Evolutionary conservation across 1,140 invertebrate species (phyloP).

Genomic region (Heliconius congener): DNA sequence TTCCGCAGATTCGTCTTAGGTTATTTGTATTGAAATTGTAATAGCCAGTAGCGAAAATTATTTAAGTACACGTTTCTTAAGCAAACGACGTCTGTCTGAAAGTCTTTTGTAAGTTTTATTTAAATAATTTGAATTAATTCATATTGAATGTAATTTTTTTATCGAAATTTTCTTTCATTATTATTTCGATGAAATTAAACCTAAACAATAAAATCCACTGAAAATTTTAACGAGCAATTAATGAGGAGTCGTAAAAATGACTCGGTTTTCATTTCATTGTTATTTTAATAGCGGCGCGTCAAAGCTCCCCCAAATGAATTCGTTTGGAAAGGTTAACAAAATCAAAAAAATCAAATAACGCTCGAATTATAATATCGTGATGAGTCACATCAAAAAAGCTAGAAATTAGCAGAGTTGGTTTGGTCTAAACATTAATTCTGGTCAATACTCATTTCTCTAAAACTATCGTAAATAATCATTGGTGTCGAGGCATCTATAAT

Average conservation of each 20-base stretch:
- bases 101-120: no score
- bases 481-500: no score
- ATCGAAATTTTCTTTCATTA: not conserved
- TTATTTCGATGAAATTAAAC: not conserved
- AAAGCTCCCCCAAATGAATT: not conserved
- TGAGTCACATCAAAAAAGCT: not conserved
- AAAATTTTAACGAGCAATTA: not conserved
- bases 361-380: not conserved
- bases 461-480: no score
- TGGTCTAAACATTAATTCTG: no score
- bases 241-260: not conserved
- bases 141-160: not conserved
- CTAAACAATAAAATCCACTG: not conserved
- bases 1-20: no score
- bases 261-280: not conserved
- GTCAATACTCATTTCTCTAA: no score
- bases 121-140: no score
- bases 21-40: no score
- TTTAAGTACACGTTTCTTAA: no score
- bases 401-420: not conserved
- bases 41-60: no score
- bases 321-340: not conserved
- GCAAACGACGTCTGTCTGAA: no score
- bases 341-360: not conserved
- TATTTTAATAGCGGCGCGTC: not conserved